phyloP scores from a whole-genome alignment of 1,140 invertebrate species.

The Venturia canescens region DNA sequence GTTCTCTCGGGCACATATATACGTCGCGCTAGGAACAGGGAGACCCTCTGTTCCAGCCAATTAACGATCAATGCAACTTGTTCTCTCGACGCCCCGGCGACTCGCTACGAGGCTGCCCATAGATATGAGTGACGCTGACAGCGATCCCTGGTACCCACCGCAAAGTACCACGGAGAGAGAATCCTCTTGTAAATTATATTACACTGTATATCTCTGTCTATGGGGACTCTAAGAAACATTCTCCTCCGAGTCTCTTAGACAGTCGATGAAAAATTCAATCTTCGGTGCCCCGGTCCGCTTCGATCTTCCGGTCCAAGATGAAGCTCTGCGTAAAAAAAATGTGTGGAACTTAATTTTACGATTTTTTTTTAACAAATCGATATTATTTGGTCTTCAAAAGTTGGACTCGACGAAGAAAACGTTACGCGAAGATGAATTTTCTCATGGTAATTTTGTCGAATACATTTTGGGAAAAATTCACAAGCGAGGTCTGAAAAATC shows the following conservation, averaged over 20 bases:
- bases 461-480: too few species aligned
- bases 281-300: neutral
- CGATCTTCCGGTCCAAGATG: neutral
- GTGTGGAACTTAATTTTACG: too few species aligned
- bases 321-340: too few species aligned
- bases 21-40: conserved; percentile 4
- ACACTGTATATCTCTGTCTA: neutral
- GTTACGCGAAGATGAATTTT: too few species aligned
- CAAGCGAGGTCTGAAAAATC: too few species aligned
- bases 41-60: conserved; percentile 41
- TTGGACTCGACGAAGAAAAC: too few species aligned
- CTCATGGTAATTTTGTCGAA: too few species aligned
- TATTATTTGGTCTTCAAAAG: too few species aligned
- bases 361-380: too few species aligned
- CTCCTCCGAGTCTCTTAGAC: neutral
- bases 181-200: conserved; percentile 1
- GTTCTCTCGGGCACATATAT: conserved; percentile 31
- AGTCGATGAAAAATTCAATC: neutral
- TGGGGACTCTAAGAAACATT: neutral
- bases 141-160: conserved; percentile 1
- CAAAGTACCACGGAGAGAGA: conserved; percentile 29
- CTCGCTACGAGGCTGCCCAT: neutral
- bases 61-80: conserved; percentile 46
- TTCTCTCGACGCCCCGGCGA: conserved; percentile 32
- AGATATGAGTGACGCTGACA: conserved; percentile 43